Evolutionary conservation across 2,113 vertebrate species (phyloP).

Genomic region (Condylura cristata): DNA sequence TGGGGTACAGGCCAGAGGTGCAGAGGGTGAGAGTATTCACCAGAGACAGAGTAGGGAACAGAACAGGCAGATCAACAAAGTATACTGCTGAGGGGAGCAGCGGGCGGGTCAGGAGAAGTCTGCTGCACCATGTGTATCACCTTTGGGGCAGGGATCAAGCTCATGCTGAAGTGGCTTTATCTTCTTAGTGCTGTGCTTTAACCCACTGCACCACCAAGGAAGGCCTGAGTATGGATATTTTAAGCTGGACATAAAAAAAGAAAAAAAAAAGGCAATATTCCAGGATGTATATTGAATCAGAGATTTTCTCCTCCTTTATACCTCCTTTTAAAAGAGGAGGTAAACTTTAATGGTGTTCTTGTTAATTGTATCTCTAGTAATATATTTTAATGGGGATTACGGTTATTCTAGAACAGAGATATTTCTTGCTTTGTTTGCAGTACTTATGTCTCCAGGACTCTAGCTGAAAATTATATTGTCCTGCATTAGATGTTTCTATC

Average conservation of each 20-base stretch:
- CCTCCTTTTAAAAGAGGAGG: not conserved
- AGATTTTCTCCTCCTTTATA: not conserved
- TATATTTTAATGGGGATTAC: not conserved
- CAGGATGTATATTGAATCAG: not conserved
- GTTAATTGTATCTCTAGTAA: not conserved
- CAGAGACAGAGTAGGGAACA: too few relatives aligned
- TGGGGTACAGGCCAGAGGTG: too few relatives aligned
- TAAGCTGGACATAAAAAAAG: constrained; percentile 9
- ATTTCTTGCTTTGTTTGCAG: not conserved
- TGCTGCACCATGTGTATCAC: too few relatives aligned
- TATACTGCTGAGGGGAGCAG: too few relatives aligned
- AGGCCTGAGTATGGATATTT: not conserved
- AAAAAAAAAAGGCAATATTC: constrained; percentile 18
- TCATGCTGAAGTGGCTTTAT: too few relatives aligned
- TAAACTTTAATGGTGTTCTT: not conserved
- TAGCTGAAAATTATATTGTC: not conserved
- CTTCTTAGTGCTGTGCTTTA: too few relatives aligned
- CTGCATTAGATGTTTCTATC: not conserved
- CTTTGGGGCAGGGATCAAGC: too few relatives aligned
- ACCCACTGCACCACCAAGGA: too few relatives aligned
- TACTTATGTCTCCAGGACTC: not conserved
- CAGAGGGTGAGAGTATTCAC: too few relatives aligned
- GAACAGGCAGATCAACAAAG: too few relatives aligned
- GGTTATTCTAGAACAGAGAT: not conserved
- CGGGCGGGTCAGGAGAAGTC: too few relatives aligned